phyloP scores from a whole-genome alignment of 1,140 invertebrate species.

The Hypothenemus hampei region DNA sequence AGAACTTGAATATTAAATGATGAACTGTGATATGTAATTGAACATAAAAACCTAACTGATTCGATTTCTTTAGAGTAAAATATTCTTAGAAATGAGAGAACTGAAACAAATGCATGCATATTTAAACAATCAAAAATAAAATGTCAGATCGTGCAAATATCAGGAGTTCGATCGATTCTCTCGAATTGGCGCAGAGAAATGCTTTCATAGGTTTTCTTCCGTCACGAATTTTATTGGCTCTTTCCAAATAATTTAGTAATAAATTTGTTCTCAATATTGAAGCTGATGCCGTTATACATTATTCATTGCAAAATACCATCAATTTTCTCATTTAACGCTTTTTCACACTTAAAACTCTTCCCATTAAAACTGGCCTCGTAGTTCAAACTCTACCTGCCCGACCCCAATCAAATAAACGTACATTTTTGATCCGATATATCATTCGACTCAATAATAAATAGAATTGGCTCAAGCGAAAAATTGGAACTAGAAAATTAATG shows the following conservation, averaged over 20 bases:
- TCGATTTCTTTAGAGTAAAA: conserved; percentile 21
- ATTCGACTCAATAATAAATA: conserved; percentile 13
- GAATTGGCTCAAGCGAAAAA: conserved; percentile 7
- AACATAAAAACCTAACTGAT: conserved; percentile 24
- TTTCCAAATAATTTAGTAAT: conserved; percentile 27
- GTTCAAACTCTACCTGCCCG: too few species aligned
- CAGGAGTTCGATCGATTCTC: conserved; percentile 22
- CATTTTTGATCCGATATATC: neutral
- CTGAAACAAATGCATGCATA: conserved; percentile 28
- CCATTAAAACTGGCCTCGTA: too few species aligned
- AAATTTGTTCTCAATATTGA: conserved; percentile 20
- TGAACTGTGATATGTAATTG: too few species aligned
- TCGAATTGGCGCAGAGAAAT: conserved; percentile 25
- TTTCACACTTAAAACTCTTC: neutral
- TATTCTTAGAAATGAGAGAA: conserved; percentile 22
- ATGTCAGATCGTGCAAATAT: conserved; percentile 28
- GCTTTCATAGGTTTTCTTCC: conserved; percentile 28
- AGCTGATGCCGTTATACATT: conserved; percentile 13
- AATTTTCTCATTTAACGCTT: conserved; percentile 4
- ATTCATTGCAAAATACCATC: conserved; percentile 13
- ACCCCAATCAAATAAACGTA: too few species aligned
- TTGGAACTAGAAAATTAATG: conserved; percentile 11
- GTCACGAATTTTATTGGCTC: conserved; percentile 23
- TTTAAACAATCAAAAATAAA: conserved; percentile 27
- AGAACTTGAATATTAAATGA: too few species aligned